phyloP scores from a whole-genome alignment of 2,888 invertebrate species.

The Dasysyrphus tricinctus region DNA sequence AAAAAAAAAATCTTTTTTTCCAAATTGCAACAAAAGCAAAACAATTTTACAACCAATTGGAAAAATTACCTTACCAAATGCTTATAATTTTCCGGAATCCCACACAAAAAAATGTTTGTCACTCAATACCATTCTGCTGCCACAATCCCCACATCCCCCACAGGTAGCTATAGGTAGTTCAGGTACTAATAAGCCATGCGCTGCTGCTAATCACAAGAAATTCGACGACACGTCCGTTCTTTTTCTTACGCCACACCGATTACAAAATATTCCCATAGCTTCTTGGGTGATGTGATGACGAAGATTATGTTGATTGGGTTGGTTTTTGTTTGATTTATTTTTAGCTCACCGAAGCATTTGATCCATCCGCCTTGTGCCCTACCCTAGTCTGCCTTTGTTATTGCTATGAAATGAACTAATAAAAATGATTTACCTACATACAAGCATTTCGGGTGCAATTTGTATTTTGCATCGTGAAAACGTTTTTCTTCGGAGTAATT shows the following conservation, averaged over 20 bases:
- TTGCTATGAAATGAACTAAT: constrained; percentile 10
- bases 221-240: constrained; percentile 52
- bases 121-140: constrained; percentile 56
- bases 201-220: constrained; percentile 46
- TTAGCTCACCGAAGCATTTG: constrained; percentile 58
- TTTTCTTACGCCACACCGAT: neutral
- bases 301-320: neutral
- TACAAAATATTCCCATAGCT: constrained; percentile 53
- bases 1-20: constrained; percentile 15
- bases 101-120: constrained; percentile 52
- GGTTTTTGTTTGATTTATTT: constrained; percentile 46
- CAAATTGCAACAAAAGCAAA: constrained; percentile 60
- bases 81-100: constrained; percentile 70
- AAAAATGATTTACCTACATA: constrained; percentile 22
- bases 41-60: constrained; percentile 65
- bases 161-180: constrained; percentile 22
- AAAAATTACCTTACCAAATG: constrained; percentile 20
- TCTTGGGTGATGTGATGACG: neutral
- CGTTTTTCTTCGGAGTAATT: constrained; percentile 58
- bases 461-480: constrained; percentile 20
- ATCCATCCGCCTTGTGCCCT: constrained; percentile 45
- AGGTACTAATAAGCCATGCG: constrained; percentile 20
- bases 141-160: neutral
- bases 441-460: constrained; percentile 8
- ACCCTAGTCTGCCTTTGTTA: neutral